Evolutionary conservation across 2,888 invertebrate species (phyloP).

Genomic region (Sympetrum striolatum): DNA sequence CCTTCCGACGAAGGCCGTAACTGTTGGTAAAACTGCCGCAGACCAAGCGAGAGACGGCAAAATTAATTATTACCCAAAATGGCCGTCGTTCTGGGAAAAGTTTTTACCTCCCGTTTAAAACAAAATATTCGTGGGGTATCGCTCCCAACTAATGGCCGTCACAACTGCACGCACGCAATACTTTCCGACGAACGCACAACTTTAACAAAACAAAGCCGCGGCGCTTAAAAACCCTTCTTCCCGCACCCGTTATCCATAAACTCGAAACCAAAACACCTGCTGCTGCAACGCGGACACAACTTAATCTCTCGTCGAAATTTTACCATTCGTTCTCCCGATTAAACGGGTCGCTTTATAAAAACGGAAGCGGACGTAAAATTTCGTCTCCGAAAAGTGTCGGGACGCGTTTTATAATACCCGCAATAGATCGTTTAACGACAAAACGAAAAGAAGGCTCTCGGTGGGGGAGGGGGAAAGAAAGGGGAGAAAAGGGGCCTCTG

Average conservation of each 20-base stretch:
- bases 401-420: neutral
- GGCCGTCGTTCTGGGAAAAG: neutral
- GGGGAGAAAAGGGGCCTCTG: neutral
- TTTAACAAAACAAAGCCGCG: too few species aligned
- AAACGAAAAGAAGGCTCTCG: neutral
- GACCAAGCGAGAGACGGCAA: neutral
- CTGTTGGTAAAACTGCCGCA: neutral
- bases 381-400: neutral
- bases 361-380: neutral
- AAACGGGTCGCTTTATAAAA: neutral
- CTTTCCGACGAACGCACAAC: neutral
- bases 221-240: neutral
- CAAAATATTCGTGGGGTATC: neutral
- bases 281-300: neutral
- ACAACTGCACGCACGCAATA: neutral
- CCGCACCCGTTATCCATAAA: neutral
- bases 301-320: neutral
- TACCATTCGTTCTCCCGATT: neutral
- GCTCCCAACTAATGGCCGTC: neutral
- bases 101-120: neutral
- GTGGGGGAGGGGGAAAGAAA: neutral
- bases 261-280: neutral
- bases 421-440: neutral
- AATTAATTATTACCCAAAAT: neutral
- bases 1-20: too few species aligned